A percentile compares a stretch with the other conserved stretches of the same genome.
Evolutionary conservation across 2,888 invertebrate genomes (phyloP).

Genomic region (Galeopsomyia nigrocyanea): DNA sequence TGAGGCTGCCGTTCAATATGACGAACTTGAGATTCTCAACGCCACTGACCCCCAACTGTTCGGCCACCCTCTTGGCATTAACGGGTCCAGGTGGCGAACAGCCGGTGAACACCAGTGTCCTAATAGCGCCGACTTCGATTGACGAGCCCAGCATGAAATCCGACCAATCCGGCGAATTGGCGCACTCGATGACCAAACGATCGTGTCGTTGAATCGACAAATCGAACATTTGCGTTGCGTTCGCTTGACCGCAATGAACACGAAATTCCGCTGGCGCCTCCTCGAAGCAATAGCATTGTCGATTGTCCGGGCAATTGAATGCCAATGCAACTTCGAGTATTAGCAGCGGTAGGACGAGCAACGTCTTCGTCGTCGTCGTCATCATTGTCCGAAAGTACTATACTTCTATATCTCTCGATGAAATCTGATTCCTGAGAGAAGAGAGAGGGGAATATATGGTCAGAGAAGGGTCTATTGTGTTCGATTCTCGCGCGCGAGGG

Average conservation of each 20-base stretch:
- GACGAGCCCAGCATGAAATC: slow-evolving; percentile 39
- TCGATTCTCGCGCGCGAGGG: no score
- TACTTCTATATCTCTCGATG: no score
- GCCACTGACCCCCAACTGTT: slow-evolving; percentile 22
- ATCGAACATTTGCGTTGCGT: slow-evolving; percentile 21
- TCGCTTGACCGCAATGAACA: slow-evolving; percentile 29
- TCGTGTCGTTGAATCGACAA: slow-evolving; percentile 38
- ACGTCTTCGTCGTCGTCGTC: slow-evolving; percentile 4
- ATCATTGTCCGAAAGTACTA: no score
- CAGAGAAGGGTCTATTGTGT: no score
- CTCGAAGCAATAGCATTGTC: slow-evolving; percentile 44
- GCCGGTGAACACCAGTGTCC: slow-evolving; percentile 31
- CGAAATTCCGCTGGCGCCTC: slow-evolving; percentile 34
- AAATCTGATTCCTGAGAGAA: no score
- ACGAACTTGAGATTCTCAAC: slow-evolving; percentile 32
- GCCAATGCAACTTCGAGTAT: neutral
- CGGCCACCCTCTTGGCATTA: slow-evolving; percentile 25
- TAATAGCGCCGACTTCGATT: slow-evolving; percentile 21
- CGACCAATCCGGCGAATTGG: slow-evolving; percentile 36
- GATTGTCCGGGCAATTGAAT: slow-evolving; percentile 42
- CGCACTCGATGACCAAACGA: slow-evolving; percentile 38
- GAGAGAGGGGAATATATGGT: no score
- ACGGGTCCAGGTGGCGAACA: slow-evolving; percentile 35
- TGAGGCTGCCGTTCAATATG: slow-evolving; percentile 25
- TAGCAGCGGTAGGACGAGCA: slow-evolving; percentile 2